A percentile compares a stretch with the other conserved stretches of the same genome.
Conservation (phyloP, 2,888 invertebrate genomes). For the Masnerella sp. region DNA sequence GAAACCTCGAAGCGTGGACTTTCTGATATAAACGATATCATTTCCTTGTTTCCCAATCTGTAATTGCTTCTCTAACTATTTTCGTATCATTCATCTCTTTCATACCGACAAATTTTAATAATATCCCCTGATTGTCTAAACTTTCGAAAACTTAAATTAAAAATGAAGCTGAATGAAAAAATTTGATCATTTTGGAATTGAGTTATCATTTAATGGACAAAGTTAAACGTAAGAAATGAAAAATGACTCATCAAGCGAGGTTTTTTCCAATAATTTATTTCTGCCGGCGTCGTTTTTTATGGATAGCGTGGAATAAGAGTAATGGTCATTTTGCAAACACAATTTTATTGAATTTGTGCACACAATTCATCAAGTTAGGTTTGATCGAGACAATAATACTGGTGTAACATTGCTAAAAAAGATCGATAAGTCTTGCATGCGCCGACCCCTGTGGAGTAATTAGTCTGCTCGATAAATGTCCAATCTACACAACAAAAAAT, state of each 20-base stretch:
- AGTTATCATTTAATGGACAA: too few species aligned
- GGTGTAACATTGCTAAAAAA: conserved; percentile 12
- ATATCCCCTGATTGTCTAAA: too few species aligned
- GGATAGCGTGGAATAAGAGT: not conserved
- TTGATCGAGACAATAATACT: conserved; percentile 13
- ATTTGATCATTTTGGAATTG: not conserved
- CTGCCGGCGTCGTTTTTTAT: not conserved
- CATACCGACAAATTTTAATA: too few species aligned
- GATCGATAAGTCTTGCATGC: conserved; percentile 24
- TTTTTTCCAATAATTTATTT: conserved; percentile 1
- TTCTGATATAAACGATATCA: conserved; percentile 12
- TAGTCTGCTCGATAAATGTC: conserved; percentile 18
- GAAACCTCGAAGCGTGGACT: too few species aligned
- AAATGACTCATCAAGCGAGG: too few species aligned
- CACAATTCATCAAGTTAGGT: conserved; percentile 4
- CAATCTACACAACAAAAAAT: conserved; percentile 1
- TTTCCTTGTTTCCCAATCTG: conserved; percentile 1
- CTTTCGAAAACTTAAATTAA: too few species aligned
- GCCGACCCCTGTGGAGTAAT: conserved; percentile 7
- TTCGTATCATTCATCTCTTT: too few species aligned
- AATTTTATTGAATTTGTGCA: not conserved
- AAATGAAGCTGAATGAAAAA: not conserved
- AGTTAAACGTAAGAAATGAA: too few species aligned
- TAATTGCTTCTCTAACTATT: not conserved
- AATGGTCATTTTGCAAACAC: not conserved